phyloP scores from a whole-genome alignment of 92 coral and sea anemone species.

The Blastomussa wellsi region DNA sequence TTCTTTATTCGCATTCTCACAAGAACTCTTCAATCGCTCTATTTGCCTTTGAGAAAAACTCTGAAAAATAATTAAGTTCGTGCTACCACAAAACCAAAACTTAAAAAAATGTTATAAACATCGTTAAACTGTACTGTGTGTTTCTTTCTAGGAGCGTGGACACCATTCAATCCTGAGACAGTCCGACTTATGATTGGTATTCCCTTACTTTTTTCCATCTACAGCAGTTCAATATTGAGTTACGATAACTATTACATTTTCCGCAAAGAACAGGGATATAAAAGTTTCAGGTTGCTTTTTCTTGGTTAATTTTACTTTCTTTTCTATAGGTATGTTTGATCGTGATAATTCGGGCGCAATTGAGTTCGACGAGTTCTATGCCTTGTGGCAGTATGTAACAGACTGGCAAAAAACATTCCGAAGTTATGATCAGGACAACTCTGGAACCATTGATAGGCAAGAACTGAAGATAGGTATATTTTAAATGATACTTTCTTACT shows the following conservation, averaged over 20 bases:
- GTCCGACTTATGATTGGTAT: constrained; percentile 92
- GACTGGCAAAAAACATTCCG: constrained; percentile 97
- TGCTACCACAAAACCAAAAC: too few relatives aligned
- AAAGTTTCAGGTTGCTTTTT: background rate
- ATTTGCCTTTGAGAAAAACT: too few relatives aligned
- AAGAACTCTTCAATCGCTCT: too few relatives aligned
- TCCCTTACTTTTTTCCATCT: too few relatives aligned
- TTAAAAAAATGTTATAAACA: too few relatives aligned
- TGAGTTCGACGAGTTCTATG: constrained; percentile 87
- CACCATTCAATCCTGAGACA: constrained; percentile 95
- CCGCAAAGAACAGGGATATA: background rate
- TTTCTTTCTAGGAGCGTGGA: constrained; percentile 79
- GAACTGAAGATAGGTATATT: constrained; percentile 82
- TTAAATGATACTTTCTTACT: background rate
- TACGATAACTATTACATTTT: background rate
- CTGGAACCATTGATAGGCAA: constrained; percentile 90
- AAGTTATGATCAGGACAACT: constrained; percentile 89
- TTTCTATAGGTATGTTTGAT: constrained; percentile 48
- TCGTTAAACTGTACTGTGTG: background rate
- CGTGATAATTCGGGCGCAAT: constrained; percentile 89
- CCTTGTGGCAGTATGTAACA: constrained; percentile 90
- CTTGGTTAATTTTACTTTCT: too few relatives aligned
- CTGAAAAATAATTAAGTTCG: too few relatives aligned
- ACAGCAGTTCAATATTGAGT: background rate
- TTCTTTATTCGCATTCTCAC: too few relatives aligned